Percentiles rank a stretch among this genome's conserved stretches.
phyloP scores from a whole-genome alignment of 2,797 vertebrate genomes.

The Pseudopleuronectes americanus region DNA sequence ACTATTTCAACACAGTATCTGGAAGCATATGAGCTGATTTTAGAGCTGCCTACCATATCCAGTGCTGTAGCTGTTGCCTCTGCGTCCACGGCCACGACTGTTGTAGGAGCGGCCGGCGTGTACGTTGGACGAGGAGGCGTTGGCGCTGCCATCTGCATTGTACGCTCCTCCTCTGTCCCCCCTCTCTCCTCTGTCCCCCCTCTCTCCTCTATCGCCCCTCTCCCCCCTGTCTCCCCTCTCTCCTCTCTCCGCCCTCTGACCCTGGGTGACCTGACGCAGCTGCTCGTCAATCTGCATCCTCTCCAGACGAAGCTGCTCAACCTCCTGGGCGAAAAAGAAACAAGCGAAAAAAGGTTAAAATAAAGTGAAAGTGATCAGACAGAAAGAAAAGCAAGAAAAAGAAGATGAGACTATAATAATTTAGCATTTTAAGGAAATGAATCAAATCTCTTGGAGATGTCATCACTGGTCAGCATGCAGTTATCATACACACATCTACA shows the following conservation, averaged over 20 bases:
- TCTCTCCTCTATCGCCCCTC: constrained; percentile 84
- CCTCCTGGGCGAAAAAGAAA: constrained; percentile 84
- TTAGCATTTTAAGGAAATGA: neutral
- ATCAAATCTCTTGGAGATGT: constrained; percentile 5
- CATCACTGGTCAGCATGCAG: constrained; percentile 19
- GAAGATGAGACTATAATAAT: neutral
- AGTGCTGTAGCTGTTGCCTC: constrained; percentile 92
- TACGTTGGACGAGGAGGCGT: constrained; percentile 79
- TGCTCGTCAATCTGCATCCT: constrained; percentile 98
- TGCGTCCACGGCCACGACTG: constrained; percentile 91
- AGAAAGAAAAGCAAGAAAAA: neutral
- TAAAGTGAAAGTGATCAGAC: neutral
- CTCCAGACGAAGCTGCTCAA: constrained; percentile 95
- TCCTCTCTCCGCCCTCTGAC: constrained; percentile 89
- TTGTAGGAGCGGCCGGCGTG: constrained; percentile 93
- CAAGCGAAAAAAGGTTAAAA: neutral
- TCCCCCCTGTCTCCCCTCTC: constrained; percentile 60
- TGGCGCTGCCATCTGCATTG: constrained; percentile 86
- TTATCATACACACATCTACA: constrained; percentile 69
- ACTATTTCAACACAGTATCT: neutral
- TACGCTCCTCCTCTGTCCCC: constrained; percentile 80
- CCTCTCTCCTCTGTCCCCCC: constrained; percentile 77
- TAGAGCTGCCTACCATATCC: constrained; percentile 87
- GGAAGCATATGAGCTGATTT: neutral
- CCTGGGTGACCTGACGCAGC: constrained; percentile 94